Percentiles rank a stretch among this genome's conserved stretches.
Conservation (phyloP, 37 sponge, comb jelly and placozoan species). For the Halisarca cf. caerulea region DNA sequence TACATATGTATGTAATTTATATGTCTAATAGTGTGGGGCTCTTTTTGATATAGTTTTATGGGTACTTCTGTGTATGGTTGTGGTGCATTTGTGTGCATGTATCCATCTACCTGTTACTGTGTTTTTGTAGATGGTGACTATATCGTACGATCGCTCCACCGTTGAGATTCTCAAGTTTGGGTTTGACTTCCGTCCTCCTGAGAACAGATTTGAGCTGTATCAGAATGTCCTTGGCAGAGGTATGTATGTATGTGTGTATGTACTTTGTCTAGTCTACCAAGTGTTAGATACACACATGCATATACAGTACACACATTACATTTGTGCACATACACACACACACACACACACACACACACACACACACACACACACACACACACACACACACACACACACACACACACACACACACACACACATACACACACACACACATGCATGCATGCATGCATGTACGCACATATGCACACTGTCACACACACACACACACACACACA, state of each 20-base stretch:
- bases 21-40: too few species aligned
- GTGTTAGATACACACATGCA: too few species aligned
- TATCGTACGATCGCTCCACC: constrained; percentile 62
- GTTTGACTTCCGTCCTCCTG: constrained; percentile 37
- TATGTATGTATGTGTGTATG: constrained; percentile 12
- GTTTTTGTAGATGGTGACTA: constrained; percentile 37
- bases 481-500: too few species aligned
- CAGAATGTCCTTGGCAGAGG: constrained; percentile 70
- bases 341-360: constrained; percentile 18
- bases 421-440: constrained; percentile 36
- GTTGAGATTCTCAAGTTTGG: constrained; percentile 65
- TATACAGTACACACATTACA: neutral
- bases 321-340: neutral
- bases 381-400: constrained; percentile 44
- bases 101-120: neutral
- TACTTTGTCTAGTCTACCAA: too few species aligned
- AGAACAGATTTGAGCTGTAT: constrained; percentile 14
- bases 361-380: constrained; percentile 38
- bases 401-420: constrained; percentile 48
- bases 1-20: too few species aligned
- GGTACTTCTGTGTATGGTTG: too few species aligned
- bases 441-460: neutral
- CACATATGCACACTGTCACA: too few species aligned
- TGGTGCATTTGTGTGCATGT: neutral
- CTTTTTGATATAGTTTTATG: too few species aligned